phyloP scores from a whole-genome alignment of 2,797 vertebrate species.

The Coracias cyanogaster region DNA sequence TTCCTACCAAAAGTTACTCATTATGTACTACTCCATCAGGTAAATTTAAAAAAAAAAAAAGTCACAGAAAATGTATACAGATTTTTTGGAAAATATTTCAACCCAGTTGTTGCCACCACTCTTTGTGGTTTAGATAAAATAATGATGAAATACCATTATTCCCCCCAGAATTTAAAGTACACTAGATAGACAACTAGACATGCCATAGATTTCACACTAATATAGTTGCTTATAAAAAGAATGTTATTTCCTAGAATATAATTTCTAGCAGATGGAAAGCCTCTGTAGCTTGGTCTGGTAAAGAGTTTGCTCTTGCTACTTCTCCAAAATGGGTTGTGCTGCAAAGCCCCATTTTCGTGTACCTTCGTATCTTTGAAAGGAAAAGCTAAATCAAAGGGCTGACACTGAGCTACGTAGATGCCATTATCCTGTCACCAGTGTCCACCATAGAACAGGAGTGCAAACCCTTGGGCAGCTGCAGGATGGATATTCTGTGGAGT shows the following conservation, averaged over 20 bases:
- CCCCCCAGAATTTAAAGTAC: background rate
- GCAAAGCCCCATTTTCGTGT: fast-evolving
- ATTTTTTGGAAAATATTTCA: background rate
- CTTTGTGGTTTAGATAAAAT: background rate
- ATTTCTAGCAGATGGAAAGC: background rate
- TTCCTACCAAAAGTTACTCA: background rate
- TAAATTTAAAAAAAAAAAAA: background rate
- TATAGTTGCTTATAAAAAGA: background rate
- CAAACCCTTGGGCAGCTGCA: background rate
- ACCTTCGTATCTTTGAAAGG: background rate
- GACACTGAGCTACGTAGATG: background rate
- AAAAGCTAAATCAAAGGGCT: background rate
- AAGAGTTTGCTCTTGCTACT: background rate
- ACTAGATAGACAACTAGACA: background rate
- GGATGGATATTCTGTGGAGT: background rate
- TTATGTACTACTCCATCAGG: background rate
- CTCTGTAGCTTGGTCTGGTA: background rate
- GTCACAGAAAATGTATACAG: background rate
- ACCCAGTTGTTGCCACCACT: background rate
- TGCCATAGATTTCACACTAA: background rate
- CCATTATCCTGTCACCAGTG: background rate
- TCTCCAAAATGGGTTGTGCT: background rate
- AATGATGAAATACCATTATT: background rate
- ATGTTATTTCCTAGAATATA: background rate
- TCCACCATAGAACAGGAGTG: background rate